Base-by-base conservation (phyloP, 2,888 invertebrate genomes). In the Cerastis leucographa region DNA sequence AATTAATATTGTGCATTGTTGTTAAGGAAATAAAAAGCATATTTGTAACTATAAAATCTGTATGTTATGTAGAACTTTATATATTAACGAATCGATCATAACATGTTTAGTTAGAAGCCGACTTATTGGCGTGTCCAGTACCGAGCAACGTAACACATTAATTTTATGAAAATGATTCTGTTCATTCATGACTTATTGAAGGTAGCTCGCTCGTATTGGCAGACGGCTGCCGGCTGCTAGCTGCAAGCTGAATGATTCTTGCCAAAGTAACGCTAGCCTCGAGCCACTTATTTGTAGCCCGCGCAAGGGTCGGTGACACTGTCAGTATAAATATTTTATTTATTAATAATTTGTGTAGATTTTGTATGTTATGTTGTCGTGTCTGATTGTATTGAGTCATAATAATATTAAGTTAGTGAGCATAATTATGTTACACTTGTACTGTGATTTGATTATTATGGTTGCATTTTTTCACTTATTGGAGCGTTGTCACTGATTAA, bases 1-100 rank as follows among this genome's bases (percentile, higher is more conserved):
- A 94, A 95, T 95, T 95, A 94, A 93, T 94, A 95, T 93, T 95
- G 94, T 94, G 95, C 95, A 93, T 95, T 94, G 95, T 95, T 95
- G 92, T 95, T 96, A 95, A 95, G 95, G 89, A 92, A 93, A 91
- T 91, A 92, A 92, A 92, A 91, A 92, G 93, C 92, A 92, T 94
- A 95, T 95, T 95, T 96, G 95, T 96, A 96, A 94, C 90, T 91
- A 92, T 90, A 89, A 93, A 93, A 92, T 93, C 92, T 94, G 92
- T 95, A 93, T 94, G 95, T 96, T 95, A 94, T 92, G 95, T 96
- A 96, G 96, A 94, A 90, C 89, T 95, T 94, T 95, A 91, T 94
- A 94, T 93, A 89, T 70, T 94, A 94, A 94, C 90, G 90, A 92
- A 91, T 90, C 90, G 85, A 89, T 89, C 88, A 89, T 91, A 90